Conservation (phyloP, 2,888 invertebrate genomes). For the Drosophila austrosaltans region DNA sequence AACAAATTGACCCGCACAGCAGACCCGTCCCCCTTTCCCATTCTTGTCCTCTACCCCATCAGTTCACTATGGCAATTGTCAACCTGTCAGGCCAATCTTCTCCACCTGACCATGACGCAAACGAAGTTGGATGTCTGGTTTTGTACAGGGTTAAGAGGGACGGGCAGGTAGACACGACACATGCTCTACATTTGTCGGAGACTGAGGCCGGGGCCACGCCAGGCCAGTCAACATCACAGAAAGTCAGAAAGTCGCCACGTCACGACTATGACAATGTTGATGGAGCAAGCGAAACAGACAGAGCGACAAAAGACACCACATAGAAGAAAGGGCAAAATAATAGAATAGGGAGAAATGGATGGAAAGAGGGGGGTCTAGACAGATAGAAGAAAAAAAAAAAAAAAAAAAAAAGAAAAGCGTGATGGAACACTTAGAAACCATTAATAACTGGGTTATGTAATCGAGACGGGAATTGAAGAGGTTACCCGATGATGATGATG, state of each 20-base stretch:
- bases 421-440: slow-evolving; percentile 58
- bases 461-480: slow-evolving; percentile 49
- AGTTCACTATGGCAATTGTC: slow-evolving; percentile 51
- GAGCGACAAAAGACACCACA: neutral
- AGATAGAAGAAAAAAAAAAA: neutral
- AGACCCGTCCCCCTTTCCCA: slow-evolving; percentile 6
- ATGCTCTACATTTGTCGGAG: slow-evolving; percentile 64
- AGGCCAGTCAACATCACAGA: slow-evolving; percentile 18
- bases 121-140: slow-evolving; percentile 50
- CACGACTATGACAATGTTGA: slow-evolving; percentile 52
- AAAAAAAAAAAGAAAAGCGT: slow-evolving; percentile 17
- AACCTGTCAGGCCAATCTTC: slow-evolving; percentile 50
- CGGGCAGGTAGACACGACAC: slow-evolving; percentile 19
- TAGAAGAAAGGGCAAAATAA: neutral
- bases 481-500: slow-evolving; percentile 15
- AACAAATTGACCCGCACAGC: slow-evolving; percentile 65
- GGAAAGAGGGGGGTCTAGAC: slow-evolving; percentile 17
- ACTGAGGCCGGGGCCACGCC: slow-evolving; percentile 19
- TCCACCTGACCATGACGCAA: slow-evolving; percentile 71
- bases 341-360: slow-evolving; percentile 10
- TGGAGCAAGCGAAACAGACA: slow-evolving; percentile 5
- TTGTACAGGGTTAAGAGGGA: slow-evolving; percentile 3
- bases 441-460: slow-evolving; percentile 73
- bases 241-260: slow-evolving; percentile 72
- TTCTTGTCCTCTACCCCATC: neutral